A percentile compares a stretch with the other conserved stretches of the same genome.
Conservation (phyloP, 1,140 invertebrate species). For the Myzus persicae region DNA sequence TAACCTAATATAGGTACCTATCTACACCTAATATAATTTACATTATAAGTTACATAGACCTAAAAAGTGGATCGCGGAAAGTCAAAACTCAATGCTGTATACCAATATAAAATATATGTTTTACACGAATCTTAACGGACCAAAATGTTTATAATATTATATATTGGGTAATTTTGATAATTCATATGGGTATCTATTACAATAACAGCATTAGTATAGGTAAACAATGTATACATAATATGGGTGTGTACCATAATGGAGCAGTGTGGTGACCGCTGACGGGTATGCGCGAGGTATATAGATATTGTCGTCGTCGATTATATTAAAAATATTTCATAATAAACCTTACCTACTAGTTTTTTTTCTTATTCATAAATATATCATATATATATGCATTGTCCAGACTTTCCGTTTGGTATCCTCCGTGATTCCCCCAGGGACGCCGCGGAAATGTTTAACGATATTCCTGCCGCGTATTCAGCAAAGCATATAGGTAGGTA, state of each 20-base stretch:
- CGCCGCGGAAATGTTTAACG: neutral
- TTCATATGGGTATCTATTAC: too few species aligned
- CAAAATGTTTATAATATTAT: too few species aligned
- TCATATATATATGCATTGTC: neutral
- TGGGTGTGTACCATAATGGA: neutral
- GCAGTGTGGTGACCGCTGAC: neutral
- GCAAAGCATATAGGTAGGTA: neutral
- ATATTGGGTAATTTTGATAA: too few species aligned
- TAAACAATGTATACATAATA: too few species aligned
- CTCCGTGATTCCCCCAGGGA: neutral
- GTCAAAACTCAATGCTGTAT: too few species aligned
- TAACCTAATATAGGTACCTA: too few species aligned
- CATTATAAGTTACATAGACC: too few species aligned
- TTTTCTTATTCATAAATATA: neutral
- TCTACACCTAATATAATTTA: too few species aligned
- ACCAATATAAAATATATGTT: too few species aligned
- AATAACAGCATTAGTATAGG: too few species aligned
- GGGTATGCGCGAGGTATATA: neutral
- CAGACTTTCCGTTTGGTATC: neutral
- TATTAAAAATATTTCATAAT: conserved; percentile 6
- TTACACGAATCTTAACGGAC: too few species aligned
- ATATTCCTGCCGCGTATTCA: neutral
- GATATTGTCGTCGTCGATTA: neutral
- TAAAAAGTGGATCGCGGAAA: too few species aligned
- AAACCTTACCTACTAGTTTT: neutral